Evolutionary conservation across 2,113 vertebrate genomes (phyloP).

Genomic region (Cichladusa arquata): DNA sequence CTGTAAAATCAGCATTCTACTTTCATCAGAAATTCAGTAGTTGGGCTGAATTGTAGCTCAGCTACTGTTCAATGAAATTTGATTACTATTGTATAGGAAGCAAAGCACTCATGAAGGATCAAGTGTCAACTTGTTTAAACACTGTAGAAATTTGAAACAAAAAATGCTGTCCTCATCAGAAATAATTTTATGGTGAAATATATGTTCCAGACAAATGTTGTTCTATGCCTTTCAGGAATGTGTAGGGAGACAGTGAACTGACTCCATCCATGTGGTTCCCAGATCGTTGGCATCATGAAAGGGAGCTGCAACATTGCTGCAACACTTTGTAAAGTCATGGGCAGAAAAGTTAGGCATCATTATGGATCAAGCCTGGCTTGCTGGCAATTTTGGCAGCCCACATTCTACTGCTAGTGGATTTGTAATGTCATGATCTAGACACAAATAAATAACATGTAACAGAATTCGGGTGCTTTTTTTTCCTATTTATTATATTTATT

Average conservation of each 20-base stretch:
- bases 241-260: background rate
- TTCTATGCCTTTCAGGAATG: background rate
- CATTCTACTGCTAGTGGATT: background rate
- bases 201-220: accelerated
- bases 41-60: background rate
- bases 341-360: background rate
- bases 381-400: background rate
- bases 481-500: background rate
- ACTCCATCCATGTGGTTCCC: background rate
- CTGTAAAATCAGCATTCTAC: background rate
- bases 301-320: background rate
- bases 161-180: background rate
- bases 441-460: background rate
- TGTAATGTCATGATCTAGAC: background rate
- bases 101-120: background rate
- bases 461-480: background rate
- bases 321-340: background rate
- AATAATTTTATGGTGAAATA: background rate
- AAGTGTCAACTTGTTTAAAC: background rate
- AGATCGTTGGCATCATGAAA: background rate
- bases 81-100: background rate
- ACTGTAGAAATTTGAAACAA: background rate
- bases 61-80: background rate
- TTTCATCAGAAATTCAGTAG: background rate
- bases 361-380: background rate